Base-by-base conservation (phyloP, 1,140 invertebrate species). In the Aphis gossypii region DNA sequence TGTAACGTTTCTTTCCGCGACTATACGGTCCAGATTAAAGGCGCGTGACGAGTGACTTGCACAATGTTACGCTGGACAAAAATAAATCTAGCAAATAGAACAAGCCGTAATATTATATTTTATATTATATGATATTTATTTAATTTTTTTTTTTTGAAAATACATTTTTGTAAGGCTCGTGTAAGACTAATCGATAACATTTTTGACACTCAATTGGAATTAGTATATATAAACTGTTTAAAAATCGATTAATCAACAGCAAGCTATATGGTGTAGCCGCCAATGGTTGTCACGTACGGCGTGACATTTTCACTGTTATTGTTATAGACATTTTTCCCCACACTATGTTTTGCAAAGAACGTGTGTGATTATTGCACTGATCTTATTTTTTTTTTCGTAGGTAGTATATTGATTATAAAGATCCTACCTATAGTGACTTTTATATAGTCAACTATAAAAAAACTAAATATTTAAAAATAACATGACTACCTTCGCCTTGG, bases 21-120 rank as follows among this genome's bases (percentile, higher is more conserved):
- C 44, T 68, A 54, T 41, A n/a, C 60, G 90, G 68, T 91, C 30
- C 14, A 60, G 90, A 60, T 60, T 82, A 92, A 82, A 92, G 90
- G 90, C 90, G 90, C 76, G 90, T 92, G 90, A 92, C 90, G 90
- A 92, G 76, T 92, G 90, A 92, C 90, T 92, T 92, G 90, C 90
- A 83, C 90, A 92, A 92, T 38, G 90, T 92, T 92, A 92, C 90
- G 90, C 90, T 21, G 90, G 90, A 68, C 90, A 92, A 44, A 68
- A 76, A 35, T 30, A 92, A 82, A 48, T 92, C 90, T 30, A 83
- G 68, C 60, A 83, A 92, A 92, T n/a, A 92, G 41, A 46, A 82
- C 41, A 48, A 68, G 60, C n/a, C n/a, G 76, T 48, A 82, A 68
- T 83, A 46, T 25, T 82, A 92, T 92, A 82, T 68, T 68, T n/a